These are phyloP conservation scores for Stegophylla sp. DNA, from an alignment of 2,888 invertebrate genomes.

Conservation along the genomic window DNA sequence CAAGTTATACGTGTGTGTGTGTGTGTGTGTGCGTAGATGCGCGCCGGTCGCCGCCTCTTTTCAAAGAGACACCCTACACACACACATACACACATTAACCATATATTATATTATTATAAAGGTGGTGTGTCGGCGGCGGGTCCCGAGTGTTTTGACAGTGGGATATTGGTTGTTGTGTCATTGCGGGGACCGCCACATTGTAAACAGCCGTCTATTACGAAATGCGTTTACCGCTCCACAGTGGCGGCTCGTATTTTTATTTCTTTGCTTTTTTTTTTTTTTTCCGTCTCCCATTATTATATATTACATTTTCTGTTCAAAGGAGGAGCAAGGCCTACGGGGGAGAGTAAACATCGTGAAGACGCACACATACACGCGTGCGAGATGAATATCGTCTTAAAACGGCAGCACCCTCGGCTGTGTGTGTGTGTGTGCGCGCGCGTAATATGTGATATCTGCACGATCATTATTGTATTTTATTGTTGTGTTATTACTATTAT, in stretches of 20 bases:
- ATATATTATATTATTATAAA: slow-evolving; percentile 4
- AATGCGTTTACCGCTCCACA: slow-evolving; percentile 26
- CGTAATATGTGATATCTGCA: slow-evolving; percentile 17
- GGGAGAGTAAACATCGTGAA: not conserved
- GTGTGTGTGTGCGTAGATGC: no score
- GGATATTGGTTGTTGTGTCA: slow-evolving; percentile 38
- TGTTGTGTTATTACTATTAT: slow-evolving; percentile 21
- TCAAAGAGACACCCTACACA: not conserved
- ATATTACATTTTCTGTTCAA: slow-evolving; percentile 3
- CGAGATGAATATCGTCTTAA: slow-evolving; percentile 28
- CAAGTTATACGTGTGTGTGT: no score
- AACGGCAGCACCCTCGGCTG: slow-evolving; percentile 23
- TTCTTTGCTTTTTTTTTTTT: not conserved
- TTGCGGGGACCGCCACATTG: not conserved
- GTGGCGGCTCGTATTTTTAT: not conserved
- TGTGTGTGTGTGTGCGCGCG: not conserved
- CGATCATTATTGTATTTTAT: slow-evolving; percentile 33
- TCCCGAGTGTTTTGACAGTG: slow-evolving; percentile 41
- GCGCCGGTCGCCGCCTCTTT: not conserved
- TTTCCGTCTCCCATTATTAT: not conserved
- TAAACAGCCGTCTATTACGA: slow-evolving; percentile 38
- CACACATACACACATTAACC: not conserved
- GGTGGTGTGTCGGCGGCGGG: not conserved
- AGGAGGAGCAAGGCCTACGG: not conserved
- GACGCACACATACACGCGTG: not conserved